Base-by-base conservation (phyloP, 1,140 invertebrate species). In the Idris sp. region DNA sequence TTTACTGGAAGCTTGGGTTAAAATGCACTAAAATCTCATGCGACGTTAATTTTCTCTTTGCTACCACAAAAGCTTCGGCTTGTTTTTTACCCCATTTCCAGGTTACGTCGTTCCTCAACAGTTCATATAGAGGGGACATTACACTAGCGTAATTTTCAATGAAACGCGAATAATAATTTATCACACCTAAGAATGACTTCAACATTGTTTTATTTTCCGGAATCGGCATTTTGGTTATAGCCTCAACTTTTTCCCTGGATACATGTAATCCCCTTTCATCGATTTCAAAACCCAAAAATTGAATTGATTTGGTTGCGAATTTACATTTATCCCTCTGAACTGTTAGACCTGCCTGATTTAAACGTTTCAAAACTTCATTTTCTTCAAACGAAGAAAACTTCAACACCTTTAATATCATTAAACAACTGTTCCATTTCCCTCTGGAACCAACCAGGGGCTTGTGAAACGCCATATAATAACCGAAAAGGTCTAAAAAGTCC, bases 381-480 rank as follows among this genome's bases (percentile, higher is more conserved):
- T n/a, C n/a, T n/a, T n/a, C n/a, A n/a, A n/a, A n/a, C 31, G 3
- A 35, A 14, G 11, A 35, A 35, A 35, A 35, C 31, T 35, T 4
- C 7, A 5, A 35, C 31, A 2, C 31, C 31, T 4, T 35, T 11
- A 5, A 35, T 13, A 7, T 35, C 31, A 14, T 11, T 7, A 4
- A 35, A 13, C 7, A 35, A 14, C 3, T 13, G 31, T 35, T 35
- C 31, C 31, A 35, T 35, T 13, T 35, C 10, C 2, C 31, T 4
- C 11, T 35, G 31, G 11, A 35, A 35, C 31, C 31, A 35, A 13
- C 31, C 31, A 18, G 36, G 36, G 2, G 36, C 36, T 10, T 40
- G 36, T 2, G 14, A 18, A 6, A 40, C 36, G 16, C 40, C 40
- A 26, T 43, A 43, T 10, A 43, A 26, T 10, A 43, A 6, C 11